Conservation (phyloP, 2,797 vertebrate species). For the Onychomys leucogaster region DNA sequence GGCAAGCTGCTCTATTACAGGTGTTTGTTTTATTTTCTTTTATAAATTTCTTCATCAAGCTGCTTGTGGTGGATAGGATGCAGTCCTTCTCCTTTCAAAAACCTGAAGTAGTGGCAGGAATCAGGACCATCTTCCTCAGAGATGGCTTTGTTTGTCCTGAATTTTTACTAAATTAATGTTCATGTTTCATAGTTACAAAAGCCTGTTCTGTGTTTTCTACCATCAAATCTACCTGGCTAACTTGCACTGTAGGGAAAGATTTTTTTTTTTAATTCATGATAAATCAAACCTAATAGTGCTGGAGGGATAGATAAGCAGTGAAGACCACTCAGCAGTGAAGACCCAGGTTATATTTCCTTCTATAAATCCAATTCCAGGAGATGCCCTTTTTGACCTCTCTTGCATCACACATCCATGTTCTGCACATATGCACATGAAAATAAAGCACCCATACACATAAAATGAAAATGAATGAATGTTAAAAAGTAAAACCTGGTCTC, state of each 20-base stretch:
- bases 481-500: background rate
- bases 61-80: background rate
- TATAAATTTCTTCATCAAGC: background rate
- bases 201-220: background rate
- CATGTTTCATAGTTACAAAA: background rate
- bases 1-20: background rate
- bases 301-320: background rate
- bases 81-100: background rate
- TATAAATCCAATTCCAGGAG: background rate
- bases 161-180: background rate
- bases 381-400: background rate
- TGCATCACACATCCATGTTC: background rate
- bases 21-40: background rate
- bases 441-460: background rate
- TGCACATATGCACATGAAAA: background rate
- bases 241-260: background rate
- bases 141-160: background rate
- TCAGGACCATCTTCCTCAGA: background rate
- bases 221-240: background rate
- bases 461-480: background rate
- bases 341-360: background rate
- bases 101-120: fast-evolving
- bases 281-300: background rate
- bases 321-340: background rate
- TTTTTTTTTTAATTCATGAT: background rate